Evolutionary conservation across 2,888 invertebrate species (phyloP), one percentile per base, ranked within the genome.

Genomic region (Phaedon cochleariae): DNA sequence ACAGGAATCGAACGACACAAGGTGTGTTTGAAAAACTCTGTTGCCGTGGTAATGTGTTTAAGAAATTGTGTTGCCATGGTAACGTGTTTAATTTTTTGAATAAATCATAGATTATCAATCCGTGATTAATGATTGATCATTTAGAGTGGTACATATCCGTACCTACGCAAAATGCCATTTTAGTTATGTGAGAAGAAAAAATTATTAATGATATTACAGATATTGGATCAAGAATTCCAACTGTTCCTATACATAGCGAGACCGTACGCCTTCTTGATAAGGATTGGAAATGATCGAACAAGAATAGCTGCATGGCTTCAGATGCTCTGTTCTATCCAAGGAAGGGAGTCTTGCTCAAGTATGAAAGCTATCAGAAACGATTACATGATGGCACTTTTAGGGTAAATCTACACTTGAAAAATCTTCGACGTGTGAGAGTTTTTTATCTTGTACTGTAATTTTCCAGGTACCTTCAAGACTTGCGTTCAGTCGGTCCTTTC

Each of bases 281-380:
- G 78, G 0, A 79, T 80, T 51, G 77, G 83, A 1, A 80, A 82
- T 17, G 85, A 86, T 31, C 80, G 84, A 45, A 83, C 84, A 0
- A 81, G 83, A 67, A 84, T 84, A 0, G 84, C 85, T 0, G 77
- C 83, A 3, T 87, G 87, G 87, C 75, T 87, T 26, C 85, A 86
- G 74, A 82, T 82, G n/a, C 76, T 87, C 2, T 85, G 85, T 49
- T 81, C 84, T 4, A 81, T 87, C 21, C 79, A 82, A 17, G 82
- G 82, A 10, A 75, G 76, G 0, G 70, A 79, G 1, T 86, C 86
- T 71, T 87, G 87, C 72, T 81, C 84, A 0, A 81, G 82, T 41
- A 85, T 86, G 85, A 85, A 85, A 71, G 85, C 84, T 1, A 81
- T 87, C n/a, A 78, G 87, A 17, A 87, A 87, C 72, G 87, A 87